phyloP scores from a whole-genome alignment of 2,888 invertebrate genomes.

The Lithosia quadra region DNA sequence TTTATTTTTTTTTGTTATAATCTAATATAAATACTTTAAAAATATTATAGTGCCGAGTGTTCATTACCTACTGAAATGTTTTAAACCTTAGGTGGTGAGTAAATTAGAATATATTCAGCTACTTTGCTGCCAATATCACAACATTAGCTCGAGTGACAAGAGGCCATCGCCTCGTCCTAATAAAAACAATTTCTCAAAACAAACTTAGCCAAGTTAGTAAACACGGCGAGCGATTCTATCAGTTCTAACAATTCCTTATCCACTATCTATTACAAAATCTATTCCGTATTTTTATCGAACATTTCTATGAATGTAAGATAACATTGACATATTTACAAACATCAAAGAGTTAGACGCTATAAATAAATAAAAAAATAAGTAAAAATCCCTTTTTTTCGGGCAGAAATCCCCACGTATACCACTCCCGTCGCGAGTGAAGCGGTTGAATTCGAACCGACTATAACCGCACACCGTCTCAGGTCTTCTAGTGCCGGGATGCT shows the following conservation, averaged over 20 bases:
- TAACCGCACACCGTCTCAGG: too few relatives aligned
- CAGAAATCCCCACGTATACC: too few relatives aligned
- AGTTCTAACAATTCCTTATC: conserved; percentile 3
- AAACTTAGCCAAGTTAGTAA: background rate
- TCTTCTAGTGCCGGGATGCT: too few relatives aligned
- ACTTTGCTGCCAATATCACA: background rate
- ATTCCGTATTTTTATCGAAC: background rate
- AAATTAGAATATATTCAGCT: background rate
- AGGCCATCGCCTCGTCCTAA: background rate
- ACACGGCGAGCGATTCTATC: conserved; percentile 3
- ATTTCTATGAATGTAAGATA: conserved; percentile 14
- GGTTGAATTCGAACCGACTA: too few relatives aligned
- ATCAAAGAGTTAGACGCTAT: background rate
- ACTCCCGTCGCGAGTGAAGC: too few relatives aligned
- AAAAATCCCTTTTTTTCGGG: background rate
- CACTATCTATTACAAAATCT: conserved; percentile 1
- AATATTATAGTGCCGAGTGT: too few relatives aligned
- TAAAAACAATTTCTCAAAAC: background rate
- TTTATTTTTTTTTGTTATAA: background rate
- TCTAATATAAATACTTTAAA: too few relatives aligned
- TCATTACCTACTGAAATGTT: background rate
- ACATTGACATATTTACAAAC: background rate
- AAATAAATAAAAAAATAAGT: background rate
- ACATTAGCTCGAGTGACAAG: too few relatives aligned
- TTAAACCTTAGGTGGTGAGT: background rate